A percentile compares a stretch with the other conserved stretches of the same genome.
phyloP scores from a whole-genome alignment of 2,888 invertebrate genomes.

The Limnephilus lunatus region DNA sequence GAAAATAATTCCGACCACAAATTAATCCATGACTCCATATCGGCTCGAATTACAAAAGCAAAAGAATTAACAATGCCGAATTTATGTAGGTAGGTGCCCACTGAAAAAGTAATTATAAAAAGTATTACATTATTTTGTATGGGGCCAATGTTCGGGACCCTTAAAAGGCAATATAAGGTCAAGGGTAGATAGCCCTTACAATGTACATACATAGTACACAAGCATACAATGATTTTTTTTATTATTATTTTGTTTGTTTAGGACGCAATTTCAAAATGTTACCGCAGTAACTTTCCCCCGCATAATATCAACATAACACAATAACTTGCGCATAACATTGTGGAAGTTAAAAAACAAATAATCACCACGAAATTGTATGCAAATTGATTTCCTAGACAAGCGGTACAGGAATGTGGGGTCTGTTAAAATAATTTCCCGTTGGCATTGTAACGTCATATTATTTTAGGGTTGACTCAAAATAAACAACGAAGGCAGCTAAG shows the following conservation, averaged over 20 bases:
- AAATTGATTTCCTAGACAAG: constrained; percentile 45
- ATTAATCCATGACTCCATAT: neutral
- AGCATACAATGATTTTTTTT: neutral
- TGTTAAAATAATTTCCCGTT: neutral
- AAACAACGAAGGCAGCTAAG: constrained; percentile 32
- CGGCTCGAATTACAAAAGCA: neutral
- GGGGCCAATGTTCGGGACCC: neutral
- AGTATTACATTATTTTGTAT: neutral
- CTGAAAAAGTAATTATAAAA: neutral
- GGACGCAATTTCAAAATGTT: neutral
- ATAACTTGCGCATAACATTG: constrained; percentile 34
- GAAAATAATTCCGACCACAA: neutral
- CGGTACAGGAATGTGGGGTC: neutral
- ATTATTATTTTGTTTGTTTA: constrained; percentile 33
- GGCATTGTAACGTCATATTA: constrained; percentile 32
- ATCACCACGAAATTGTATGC: constrained; percentile 50
- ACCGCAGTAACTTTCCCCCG: neutral
- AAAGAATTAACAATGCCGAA: neutral
- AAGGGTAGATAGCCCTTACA: constrained; percentile 5
- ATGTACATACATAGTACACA: neutral
- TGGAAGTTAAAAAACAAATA: constrained; percentile 50
- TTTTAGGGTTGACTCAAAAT: constrained; percentile 41
- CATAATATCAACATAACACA: constrained; percentile 1
- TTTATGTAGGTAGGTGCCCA: neutral
- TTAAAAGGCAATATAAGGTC: neutral